Conservation (phyloP, 2,113 vertebrate genomes). For the Anguilla rostrata region DNA sequence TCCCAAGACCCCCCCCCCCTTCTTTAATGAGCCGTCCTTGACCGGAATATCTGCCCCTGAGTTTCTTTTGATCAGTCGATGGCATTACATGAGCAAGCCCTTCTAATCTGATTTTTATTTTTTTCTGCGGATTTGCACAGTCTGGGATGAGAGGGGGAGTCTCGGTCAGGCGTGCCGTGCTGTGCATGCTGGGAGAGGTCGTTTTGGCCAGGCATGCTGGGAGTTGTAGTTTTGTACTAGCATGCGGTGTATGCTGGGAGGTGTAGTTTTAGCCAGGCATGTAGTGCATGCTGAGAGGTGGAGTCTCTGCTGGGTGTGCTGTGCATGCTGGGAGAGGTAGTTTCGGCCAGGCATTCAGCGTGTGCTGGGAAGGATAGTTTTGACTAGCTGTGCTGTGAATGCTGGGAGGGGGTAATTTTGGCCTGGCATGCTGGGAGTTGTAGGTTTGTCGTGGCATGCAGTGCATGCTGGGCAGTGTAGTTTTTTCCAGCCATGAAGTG, state of each 20-base stretch:
- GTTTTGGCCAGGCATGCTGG: neutral
- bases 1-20: slow-evolving; percentile 25
- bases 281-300: neutral
- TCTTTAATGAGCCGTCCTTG: slow-evolving; percentile 21
- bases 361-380: neutral
- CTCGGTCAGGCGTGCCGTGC: neutral
- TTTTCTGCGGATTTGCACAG: slow-evolving; percentile 60
- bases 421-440: neutral
- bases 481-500: neutral
- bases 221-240: neutral
- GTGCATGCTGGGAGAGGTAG: neutral
- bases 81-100: slow-evolving; percentile 67
- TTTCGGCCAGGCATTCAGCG: neutral
- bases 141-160: slow-evolving; percentile 43
- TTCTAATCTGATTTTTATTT: slow-evolving; percentile 68
- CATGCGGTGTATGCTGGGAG: neutral
- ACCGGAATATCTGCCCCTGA: neutral
- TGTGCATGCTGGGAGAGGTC: neutral
- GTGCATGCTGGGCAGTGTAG: no score
- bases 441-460: neutral
- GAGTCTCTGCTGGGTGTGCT: no score
- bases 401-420: neutral
- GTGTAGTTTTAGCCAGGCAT: neutral
- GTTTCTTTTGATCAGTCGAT: slow-evolving; percentile 65
- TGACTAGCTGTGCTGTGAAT: neutral